Percentiles rank a stretch among this genome's conserved stretches.
These are phyloP conservation scores for Nannoperca australis DNA, from an alignment of 2,797 vertebrate genomes.

Conservation along the genomic window DNA sequence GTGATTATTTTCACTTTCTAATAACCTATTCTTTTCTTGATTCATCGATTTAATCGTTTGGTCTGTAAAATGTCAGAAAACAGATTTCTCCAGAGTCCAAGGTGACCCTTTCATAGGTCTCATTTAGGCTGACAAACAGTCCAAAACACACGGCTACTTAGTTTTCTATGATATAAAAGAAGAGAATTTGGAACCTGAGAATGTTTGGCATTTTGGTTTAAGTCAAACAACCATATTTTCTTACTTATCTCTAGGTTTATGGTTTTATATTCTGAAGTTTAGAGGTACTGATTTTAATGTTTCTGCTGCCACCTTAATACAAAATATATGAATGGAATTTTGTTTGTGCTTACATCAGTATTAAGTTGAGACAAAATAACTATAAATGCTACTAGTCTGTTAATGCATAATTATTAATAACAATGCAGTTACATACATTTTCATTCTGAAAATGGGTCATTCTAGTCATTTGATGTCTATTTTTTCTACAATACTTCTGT, in stretches of 20 bases:
- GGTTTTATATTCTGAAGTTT: background rate
- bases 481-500: background rate
- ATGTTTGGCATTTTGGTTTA: background rate
- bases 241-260: background rate
- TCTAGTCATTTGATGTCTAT: background rate
- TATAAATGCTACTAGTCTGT: background rate
- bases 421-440: background rate
- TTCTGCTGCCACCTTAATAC: background rate
- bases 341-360: too few relatives aligned
- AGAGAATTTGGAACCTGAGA: background rate
- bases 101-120: background rate
- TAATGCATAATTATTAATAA: conserved; percentile 2
- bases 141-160: background rate
- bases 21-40: background rate
- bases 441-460: background rate
- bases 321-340: too few relatives aligned
- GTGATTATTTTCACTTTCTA: background rate
- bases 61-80: background rate
- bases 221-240: background rate
- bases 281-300: background rate
- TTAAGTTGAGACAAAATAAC: background rate
- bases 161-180: background rate
- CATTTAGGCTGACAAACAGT: background rate
- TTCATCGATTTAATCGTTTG: background rate
- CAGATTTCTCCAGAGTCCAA: background rate